These are phyloP conservation scores for Ctenodactylus gundi DNA, from an alignment of 2,113 vertebrate species.

Conservation along the genomic window DNA sequence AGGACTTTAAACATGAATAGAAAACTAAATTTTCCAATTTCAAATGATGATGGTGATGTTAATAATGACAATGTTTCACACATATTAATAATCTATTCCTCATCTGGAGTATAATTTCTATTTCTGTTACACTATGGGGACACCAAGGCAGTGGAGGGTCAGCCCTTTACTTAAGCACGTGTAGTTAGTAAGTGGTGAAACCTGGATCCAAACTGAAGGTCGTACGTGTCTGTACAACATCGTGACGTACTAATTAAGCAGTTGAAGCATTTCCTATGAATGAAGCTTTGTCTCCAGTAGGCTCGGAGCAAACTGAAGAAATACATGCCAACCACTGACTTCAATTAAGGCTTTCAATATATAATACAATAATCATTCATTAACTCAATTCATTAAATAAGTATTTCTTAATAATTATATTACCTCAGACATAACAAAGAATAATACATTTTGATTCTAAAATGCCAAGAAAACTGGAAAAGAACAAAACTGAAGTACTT, in stretches of 20 bases:
- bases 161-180: background rate
- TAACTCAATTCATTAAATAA: background rate
- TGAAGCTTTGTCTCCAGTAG: background rate
- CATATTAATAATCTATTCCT: background rate
- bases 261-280: background rate
- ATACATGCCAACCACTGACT: background rate
- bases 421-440: background rate
- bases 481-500: background rate
- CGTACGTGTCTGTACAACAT: background rate
- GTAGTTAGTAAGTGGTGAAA: background rate
- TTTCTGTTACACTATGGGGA: background rate
- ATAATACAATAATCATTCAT: background rate
- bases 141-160: background rate
- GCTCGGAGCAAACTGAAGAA: background rate
- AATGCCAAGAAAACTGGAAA: background rate
- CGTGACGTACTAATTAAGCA: background rate
- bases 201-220: background rate
- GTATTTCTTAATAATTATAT: background rate
- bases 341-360: background rate
- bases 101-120: background rate
- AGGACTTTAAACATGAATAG: background rate
- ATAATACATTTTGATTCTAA: background rate
- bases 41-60: background rate
- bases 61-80: background rate
- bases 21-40: background rate